Percentiles rank a stretch among this genome's conserved stretches.
Evolutionary conservation across 1,140 invertebrate species (phyloP).

Genomic region (Ladona fulva): DNA sequence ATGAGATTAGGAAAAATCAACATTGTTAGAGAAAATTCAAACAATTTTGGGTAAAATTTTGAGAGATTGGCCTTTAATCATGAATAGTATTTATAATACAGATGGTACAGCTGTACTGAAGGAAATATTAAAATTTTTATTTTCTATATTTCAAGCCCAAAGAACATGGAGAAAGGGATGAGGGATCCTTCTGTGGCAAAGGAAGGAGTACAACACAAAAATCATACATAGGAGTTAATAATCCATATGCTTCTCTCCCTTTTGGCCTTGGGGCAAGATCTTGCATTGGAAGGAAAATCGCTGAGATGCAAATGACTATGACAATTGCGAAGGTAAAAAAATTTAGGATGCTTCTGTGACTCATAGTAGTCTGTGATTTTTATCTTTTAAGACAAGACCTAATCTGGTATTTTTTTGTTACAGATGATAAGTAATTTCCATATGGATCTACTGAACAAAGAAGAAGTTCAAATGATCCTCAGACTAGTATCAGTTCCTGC

Average conservation of each 20-base stretch:
- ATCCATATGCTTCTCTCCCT: conserved; percentile 63
- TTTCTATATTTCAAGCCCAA: no score
- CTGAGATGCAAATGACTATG: conserved; percentile 59
- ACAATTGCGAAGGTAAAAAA: conserved; percentile 49
- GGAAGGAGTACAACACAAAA: not conserved
- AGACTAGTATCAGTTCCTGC: conserved; percentile 49
- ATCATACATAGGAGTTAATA: conserved; percentile 35
- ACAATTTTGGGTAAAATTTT: no score
- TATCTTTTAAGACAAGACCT: no score
- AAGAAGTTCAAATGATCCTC: conserved; percentile 41
- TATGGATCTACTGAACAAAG: conserved; percentile 40
- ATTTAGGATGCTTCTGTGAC: no score
- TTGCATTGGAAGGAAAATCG: conserved; percentile 72
- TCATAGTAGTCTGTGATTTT: conserved; percentile 7
- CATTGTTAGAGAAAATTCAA: no score
- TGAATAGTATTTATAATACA: no score
- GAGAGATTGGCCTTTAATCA: no score
- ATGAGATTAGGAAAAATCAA: no score
- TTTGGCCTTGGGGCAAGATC: conserved; percentile 73
- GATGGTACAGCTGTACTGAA: no score
- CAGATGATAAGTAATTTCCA: conserved; percentile 41
- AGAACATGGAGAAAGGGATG: no score
- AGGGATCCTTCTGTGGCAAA: not conserved
- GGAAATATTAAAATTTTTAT: no score
- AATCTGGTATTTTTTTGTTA: conserved; percentile 22